Evolutionary conservation across 2,113 vertebrate genomes (phyloP), one percentile per base, ranked within the genome.

Genomic region (Furnarius figulus): DNA sequence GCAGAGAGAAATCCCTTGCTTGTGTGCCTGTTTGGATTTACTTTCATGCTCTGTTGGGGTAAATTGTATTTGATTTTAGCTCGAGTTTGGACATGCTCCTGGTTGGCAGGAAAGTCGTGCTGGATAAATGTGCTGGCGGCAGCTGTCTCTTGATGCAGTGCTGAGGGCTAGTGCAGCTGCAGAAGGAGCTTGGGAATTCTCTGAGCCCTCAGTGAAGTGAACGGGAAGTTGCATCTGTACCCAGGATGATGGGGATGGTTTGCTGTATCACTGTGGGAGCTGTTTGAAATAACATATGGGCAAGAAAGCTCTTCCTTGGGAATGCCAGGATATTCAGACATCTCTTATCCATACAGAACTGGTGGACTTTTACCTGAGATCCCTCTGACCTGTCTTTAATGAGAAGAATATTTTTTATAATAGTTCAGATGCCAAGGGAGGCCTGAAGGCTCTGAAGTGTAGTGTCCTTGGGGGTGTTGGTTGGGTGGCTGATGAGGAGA

Each of bases 251-350:
- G 53, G 46, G 61, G 13, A 1, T 53, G 40, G 25, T 52, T 80
- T 89, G 44, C 55, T 85, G 8, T 13, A 2, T 85, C 3, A 2
- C 28, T 55, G 63, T 13, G 59, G n/a, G 86, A 65, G 37, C 27
- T n/a, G 35, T 14, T 0, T 20, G 70, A 47, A 68, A 13, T 68
- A 30, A 47, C 6, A 12, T 3, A 1, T 0, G 0, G 28, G 27
- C 15, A 22, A 17, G 72, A 65, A 66, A 68, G 73, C 18, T 72
- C 27, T 47, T 31, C 23, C 27, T 72, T 13, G 37, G 76, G 17
- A 78, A 1, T 5, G 33, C 42, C 4, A 24, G 35, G 47, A 3
- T 66, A 21, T 40, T 63, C 24, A 10, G 73, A 18, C 35, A 12
- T 56, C 35, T 42, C 59, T 39, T 42, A 7, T 2, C 49, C 0